Percentiles rank a stretch among this genome's conserved stretches.
Conservation (phyloP, 2,888 invertebrate species). For the Bombylius major region DNA sequence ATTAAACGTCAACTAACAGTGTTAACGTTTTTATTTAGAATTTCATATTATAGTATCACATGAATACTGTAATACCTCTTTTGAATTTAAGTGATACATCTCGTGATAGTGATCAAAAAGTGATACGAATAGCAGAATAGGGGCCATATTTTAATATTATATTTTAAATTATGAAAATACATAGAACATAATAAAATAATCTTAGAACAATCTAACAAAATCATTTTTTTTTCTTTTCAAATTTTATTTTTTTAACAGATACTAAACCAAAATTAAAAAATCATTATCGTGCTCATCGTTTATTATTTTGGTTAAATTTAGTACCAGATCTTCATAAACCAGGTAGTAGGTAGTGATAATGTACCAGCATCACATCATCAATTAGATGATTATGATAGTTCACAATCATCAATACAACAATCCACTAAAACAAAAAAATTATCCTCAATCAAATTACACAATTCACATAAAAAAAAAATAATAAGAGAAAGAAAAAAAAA, state of each 20-base stretch:
- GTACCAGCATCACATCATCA: slow-evolving; percentile 77
- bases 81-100: too few relatives aligned
- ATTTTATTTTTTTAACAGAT: slow-evolving; percentile 43
- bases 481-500: too few relatives aligned
- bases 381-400: slow-evolving; percentile 58
- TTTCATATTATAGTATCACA: too few relatives aligned
- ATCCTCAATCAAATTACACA: slow-evolving; percentile 19
- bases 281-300: slow-evolving; percentile 83
- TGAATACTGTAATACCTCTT: too few relatives aligned
- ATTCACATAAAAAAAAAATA: too few relatives aligned
- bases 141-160: too few relatives aligned
- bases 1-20: too few relatives aligned
- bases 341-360: slow-evolving; percentile 73
- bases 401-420: slow-evolving; percentile 22
- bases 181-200: too few relatives aligned
- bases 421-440: slow-evolving; percentile 25
- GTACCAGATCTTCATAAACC: slow-evolving; percentile 85
- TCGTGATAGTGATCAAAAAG: too few relatives aligned
- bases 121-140: too few relatives aligned
- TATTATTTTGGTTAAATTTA: slow-evolving; percentile 90
- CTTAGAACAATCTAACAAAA: not conserved
- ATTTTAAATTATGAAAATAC: not conserved
- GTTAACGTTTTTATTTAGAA: too few relatives aligned
- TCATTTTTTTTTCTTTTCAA: slow-evolving; percentile 2
- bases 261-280: slow-evolving; percentile 82